Evolutionary conservation across 2,797 vertebrate species (phyloP).

Genomic region (Lagocephalus sceleratus): DNA sequence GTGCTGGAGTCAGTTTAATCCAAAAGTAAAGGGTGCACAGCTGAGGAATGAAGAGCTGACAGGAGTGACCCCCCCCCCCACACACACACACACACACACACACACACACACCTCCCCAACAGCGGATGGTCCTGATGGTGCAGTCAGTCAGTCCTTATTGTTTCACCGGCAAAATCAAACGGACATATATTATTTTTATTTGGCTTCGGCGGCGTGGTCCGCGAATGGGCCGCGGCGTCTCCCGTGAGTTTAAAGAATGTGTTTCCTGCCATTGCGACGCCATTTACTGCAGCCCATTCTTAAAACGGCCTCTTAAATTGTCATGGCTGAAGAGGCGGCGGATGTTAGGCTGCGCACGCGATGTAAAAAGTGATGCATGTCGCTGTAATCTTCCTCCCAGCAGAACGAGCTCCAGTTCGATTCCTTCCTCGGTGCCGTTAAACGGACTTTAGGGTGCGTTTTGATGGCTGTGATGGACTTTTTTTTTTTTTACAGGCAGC

Average conservation of each 20-base stretch:
- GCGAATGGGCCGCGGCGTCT: slow-evolving; percentile 40
- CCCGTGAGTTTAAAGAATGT: slow-evolving; percentile 17
- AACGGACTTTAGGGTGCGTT: too few relatives aligned
- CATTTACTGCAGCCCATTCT: slow-evolving; percentile 24
- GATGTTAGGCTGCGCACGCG: too few relatives aligned
- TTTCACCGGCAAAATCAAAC: neutral
- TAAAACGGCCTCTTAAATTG: slow-evolving; percentile 16
- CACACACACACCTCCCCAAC: neutral
- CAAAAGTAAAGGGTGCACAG: slow-evolving; percentile 1
- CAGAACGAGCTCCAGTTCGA: too few relatives aligned
- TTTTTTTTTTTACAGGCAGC: too few relatives aligned
- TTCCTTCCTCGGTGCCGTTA: too few relatives aligned
- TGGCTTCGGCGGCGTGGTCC: slow-evolving; percentile 33
- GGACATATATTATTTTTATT: slow-evolving; percentile 40
- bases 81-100: slow-evolving; percentile 4
- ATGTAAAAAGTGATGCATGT: too few relatives aligned
- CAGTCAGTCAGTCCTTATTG: slow-evolving; percentile 13
- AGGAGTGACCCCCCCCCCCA: neutral
- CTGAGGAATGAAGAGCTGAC: slow-evolving; percentile 1
- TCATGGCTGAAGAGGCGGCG: neutral
- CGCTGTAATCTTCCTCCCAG: too few relatives aligned
- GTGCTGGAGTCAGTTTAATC: slow-evolving; percentile 8
- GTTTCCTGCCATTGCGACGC: slow-evolving; percentile 13
- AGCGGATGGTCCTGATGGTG: slow-evolving; percentile 16
- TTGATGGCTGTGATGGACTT: too few relatives aligned